phyloP scores from a whole-genome alignment of 2,888 invertebrate genomes.

The Drosophila greeni region DNA sequence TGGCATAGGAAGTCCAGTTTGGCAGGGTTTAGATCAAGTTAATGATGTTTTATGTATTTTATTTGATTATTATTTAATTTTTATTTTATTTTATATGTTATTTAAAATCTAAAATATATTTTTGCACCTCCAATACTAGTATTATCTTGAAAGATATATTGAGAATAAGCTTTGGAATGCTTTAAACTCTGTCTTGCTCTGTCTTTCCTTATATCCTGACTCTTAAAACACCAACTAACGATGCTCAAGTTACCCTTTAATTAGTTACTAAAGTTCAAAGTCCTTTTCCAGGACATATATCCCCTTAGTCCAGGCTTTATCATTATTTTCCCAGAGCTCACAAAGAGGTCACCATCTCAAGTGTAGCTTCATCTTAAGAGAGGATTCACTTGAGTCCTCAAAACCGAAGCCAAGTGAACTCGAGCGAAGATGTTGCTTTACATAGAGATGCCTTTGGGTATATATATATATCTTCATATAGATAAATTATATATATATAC shows the following conservation, averaged over 20 bases:
- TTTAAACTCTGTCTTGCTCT: too few relatives aligned
- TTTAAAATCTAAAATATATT: too few relatives aligned
- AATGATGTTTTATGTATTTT: too few relatives aligned
- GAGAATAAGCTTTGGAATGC: too few relatives aligned
- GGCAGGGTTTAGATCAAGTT: neutral
- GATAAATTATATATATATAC: neutral
- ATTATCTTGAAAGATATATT: too few relatives aligned
- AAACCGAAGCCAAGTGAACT: neutral
- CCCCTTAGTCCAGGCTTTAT: neutral
- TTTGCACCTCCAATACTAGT: too few relatives aligned
- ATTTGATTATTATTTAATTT: too few relatives aligned
- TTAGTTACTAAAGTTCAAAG: neutral
- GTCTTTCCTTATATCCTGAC: too few relatives aligned
- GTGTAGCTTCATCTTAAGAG: neutral
- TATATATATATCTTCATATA: neutral
- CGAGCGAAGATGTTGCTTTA: conserved; percentile 1
- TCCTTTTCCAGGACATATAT: neutral
- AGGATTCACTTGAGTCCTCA: neutral
- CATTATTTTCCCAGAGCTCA: neutral
- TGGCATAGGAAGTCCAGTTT: neutral
- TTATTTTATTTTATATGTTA: neutral
- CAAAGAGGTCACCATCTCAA: neutral
- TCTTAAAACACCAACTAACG: neutral
- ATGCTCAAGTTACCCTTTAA: neutral
- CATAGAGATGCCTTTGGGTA: neutral